phyloP scores from a whole-genome alignment of 1,140 invertebrate species.

The Aphis craccivora region DNA sequence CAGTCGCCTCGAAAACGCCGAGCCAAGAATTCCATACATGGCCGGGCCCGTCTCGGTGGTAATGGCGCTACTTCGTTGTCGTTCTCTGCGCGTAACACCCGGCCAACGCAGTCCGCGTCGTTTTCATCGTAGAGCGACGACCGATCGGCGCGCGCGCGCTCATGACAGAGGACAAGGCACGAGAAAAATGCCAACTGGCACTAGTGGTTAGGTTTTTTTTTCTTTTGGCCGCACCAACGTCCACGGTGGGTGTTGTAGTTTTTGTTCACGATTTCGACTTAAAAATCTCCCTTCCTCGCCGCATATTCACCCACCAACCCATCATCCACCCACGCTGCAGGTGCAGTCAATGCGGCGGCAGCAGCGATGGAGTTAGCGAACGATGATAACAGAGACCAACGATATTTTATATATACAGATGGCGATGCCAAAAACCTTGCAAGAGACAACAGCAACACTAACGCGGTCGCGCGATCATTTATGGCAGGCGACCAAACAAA shows the following conservation, averaged over 20 bases:
- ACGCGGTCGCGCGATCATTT: not conserved
- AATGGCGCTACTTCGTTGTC: conserved; percentile 12
- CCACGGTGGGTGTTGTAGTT: not conserved
- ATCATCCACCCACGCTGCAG: not conserved
- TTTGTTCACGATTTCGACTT: not conserved
- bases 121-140: not conserved
- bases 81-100: not conserved
- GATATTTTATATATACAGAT: not conserved
- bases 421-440: conserved; percentile 25
- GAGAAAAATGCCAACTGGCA: conserved; percentile 51
- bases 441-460: not conserved
- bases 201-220: not conserved
- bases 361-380: not conserved
- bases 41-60: not conserved
- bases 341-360: not conserved
- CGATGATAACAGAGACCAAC: not conserved
- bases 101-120: not conserved
- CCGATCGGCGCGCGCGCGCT: not conserved
- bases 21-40: conserved; percentile 45
- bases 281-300: not conserved
- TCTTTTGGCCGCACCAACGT: not conserved
- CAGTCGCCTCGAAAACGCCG: not conserved
- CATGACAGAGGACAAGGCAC: not conserved
- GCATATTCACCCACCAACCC: not conserved
- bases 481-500: not conserved